Evolutionary conservation across 2,113 vertebrate species (phyloP), one percentile per base, ranked within the genome.

Genomic region (Psilopogon haemacephalus): DNA sequence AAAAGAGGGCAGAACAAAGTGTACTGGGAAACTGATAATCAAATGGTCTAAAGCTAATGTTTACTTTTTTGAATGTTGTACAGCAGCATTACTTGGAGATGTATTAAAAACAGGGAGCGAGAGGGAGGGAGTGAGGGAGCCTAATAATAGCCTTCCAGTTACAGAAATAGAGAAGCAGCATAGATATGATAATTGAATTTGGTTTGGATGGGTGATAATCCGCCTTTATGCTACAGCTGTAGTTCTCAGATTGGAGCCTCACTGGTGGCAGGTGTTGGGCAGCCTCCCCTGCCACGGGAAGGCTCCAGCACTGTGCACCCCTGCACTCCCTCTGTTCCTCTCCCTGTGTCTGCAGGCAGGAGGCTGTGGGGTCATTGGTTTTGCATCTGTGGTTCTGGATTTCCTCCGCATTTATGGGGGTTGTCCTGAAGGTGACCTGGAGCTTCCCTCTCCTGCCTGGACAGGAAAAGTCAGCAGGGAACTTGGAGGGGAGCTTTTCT

Each of bases 111-210:
- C 93, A 94, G 84, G 72, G 84, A 94, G 86, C 5, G 63, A 84
- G 94, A 94, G 91, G 87, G 89, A 90, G 95, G 87, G 95, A 97
- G 77, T 93, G 83, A 96, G 95, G 60, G 96, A 95, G 96, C 97
- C 97, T 97, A 98, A 98, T 97, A 97, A 98, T 97, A 98, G 97
- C 96, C 96, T 98, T 97, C 97, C 96, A 97, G 96, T 96, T 95
- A 96, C 93, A 88, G 97, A 97, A 98, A 98, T 91, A 97, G 97
- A 97, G 97, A 97, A 96, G 96, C 96, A 84, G 95, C 91, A 96
- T 96, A 97, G 97, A 97, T 97, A 97, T 96, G 97, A 97, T 98
- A 97, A 98, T 97, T 98, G 97, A 98, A 98, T 98, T 97, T 97
- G 97, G 96, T 98, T 98, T 97, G 90, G 97, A 97, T 96, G 97